Percentiles rank a stretch among this genome's conserved stretches.
Evolutionary conservation across 2,113 vertebrate species (phyloP).

Genomic region (Atlantisia rogersi): DNA sequence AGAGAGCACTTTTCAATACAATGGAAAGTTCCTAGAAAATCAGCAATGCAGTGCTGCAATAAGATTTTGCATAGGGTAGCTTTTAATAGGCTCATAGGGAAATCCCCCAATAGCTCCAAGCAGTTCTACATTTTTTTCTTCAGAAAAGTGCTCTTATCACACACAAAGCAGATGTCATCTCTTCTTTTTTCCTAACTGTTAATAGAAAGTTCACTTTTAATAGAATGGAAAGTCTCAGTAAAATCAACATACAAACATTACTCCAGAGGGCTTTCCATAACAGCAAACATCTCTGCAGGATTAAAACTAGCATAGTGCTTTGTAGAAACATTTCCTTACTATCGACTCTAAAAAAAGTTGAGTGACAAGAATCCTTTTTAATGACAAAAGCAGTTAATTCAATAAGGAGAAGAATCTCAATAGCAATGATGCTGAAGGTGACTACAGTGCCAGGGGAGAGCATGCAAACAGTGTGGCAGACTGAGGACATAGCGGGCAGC

Average conservation of each 20-base stretch:
- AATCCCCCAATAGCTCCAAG: neutral
- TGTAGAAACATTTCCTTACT: neutral
- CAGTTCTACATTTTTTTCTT: neutral
- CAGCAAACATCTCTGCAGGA: neutral
- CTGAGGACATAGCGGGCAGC: neutral
- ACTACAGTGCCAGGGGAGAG: neutral
- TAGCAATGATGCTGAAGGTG: neutral
- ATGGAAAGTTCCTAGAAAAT: neutral
- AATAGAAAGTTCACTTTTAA: neutral
- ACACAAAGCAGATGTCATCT: neutral
- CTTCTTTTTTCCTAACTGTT: neutral
- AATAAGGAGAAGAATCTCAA: neutral
- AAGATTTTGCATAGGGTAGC: neutral
- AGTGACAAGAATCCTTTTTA: neutral
- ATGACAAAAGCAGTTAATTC: neutral
- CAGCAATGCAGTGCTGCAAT: neutral
- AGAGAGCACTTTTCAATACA: neutral
- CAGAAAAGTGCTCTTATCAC: neutral
- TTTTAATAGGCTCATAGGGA: neutral
- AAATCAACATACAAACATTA: neutral
- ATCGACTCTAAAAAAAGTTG: neutral
- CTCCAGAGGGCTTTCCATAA: neutral
- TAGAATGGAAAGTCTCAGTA: neutral
- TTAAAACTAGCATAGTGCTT: neutral
- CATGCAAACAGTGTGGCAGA: neutral